phyloP scores from a whole-genome alignment of 1,140 invertebrate species.

The Carcinoscorpius rotundicauda region DNA sequence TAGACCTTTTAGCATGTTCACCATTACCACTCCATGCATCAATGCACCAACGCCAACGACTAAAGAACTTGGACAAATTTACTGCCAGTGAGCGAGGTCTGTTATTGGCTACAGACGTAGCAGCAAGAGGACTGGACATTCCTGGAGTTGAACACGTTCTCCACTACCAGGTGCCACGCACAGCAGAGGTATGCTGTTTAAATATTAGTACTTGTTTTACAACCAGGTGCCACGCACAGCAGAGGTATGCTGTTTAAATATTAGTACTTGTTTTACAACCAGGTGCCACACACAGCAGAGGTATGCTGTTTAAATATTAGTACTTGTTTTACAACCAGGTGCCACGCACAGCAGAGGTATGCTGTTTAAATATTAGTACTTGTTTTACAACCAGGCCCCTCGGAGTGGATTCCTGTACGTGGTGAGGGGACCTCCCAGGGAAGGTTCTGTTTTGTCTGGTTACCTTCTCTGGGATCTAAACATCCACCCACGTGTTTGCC shows the following conservation, averaged over 20 bases:
- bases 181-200: constrained; percentile 56
- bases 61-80: constrained; percentile 91
- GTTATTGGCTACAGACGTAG: constrained; percentile 94
- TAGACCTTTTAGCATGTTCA: constrained; percentile 59
- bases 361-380: constrained; percentile 1
- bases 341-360: constrained; percentile 79
- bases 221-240: too few species aligned
- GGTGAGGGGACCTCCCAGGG: too few species aligned
- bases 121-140: constrained; percentile 92
- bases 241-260: constrained; percentile 46
- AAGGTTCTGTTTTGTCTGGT: too few species aligned
- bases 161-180: constrained; percentile 93
- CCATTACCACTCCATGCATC: constrained; percentile 81
- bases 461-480: too few species aligned
- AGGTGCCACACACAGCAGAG: constrained; percentile 88
- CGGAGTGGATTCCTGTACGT: too few species aligned
- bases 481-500: too few species aligned
- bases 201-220: too few species aligned
- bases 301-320: constrained; percentile 32
- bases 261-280: constrained; percentile 37
- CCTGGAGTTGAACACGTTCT: constrained; percentile 86
- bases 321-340: constrained; percentile 52
- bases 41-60: constrained; percentile 86
- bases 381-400: too few species aligned
- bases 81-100: constrained; percentile 56